These are phyloP conservation scores for Gadus macrocephalus DNA, from an alignment of 2,113 vertebrate genomes.

Conservation along the genomic window DNA sequence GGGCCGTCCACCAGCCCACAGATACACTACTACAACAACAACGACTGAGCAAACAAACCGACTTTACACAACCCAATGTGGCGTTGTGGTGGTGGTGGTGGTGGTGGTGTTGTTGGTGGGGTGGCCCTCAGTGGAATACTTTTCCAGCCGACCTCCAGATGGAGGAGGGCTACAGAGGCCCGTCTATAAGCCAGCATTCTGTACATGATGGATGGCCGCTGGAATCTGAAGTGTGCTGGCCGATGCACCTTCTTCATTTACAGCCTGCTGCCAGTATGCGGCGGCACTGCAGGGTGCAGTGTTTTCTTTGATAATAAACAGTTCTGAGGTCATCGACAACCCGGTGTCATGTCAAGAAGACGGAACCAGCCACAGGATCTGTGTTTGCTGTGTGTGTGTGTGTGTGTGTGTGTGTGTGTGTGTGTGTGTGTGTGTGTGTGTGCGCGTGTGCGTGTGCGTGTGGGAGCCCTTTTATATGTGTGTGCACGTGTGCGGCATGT, in stretches of 20 bases:
- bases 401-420: too few relatives aligned
- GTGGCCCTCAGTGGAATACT: slow-evolving; percentile 25
- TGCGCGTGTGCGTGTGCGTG: too few relatives aligned
- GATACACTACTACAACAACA: slow-evolving; percentile 4
- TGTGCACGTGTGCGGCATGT: too few relatives aligned
- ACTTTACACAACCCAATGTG: slow-evolving; percentile 2
- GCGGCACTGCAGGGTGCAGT: slow-evolving; percentile 14
- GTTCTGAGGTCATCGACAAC: neutral
- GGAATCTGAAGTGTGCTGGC: too few relatives aligned
- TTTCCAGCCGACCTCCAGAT: slow-evolving; percentile 1
- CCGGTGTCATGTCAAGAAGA: too few relatives aligned
- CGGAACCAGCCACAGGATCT: too few relatives aligned
- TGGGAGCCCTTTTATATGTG: too few relatives aligned
- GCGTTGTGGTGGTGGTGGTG: neutral
- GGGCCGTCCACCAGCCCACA: neutral
- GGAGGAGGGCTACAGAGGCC: slow-evolving; percentile 17
- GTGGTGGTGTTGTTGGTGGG: neutral
- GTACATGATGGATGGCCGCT: too few relatives aligned
- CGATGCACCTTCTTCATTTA: neutral
- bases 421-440: too few relatives aligned
- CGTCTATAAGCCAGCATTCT: too few relatives aligned
- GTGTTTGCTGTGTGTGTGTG: too few relatives aligned
- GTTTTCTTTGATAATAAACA: slow-evolving; percentile 40
- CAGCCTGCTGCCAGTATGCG: neutral
- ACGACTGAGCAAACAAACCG: slow-evolving; percentile 16